phyloP scores from a whole-genome alignment of 2,888 invertebrate genomes.

The Xylocampa areola region DNA sequence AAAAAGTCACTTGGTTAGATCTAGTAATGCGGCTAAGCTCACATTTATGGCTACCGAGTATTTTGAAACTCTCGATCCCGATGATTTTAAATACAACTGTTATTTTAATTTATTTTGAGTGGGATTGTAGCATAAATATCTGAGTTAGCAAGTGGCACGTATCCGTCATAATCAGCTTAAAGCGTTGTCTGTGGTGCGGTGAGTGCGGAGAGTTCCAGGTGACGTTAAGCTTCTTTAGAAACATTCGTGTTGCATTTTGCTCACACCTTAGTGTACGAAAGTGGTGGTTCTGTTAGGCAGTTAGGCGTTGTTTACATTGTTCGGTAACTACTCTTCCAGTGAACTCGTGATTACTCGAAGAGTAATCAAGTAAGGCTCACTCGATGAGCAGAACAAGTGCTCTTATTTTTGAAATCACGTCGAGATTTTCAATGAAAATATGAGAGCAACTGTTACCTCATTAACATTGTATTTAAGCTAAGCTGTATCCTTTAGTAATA shows the following conservation, averaged over 20 bases:
- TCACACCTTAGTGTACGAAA: constrained; percentile 51
- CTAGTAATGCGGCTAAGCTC: too few relatives aligned
- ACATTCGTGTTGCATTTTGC: constrained; percentile 65
- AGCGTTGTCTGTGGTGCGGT: constrained; percentile 69
- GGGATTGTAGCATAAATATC: constrained; percentile 34
- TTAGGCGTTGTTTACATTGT: constrained; percentile 18
- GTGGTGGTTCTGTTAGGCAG: constrained; percentile 19
- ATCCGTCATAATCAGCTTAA: constrained; percentile 79
- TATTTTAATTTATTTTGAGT: constrained; percentile 30
- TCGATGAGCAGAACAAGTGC: too few relatives aligned
- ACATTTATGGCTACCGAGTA: neutral
- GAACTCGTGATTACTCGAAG: too few relatives aligned
- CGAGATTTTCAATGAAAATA: too few relatives aligned
- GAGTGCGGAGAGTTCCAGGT: constrained; percentile 68
- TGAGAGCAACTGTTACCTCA: too few relatives aligned
- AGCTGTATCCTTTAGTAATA: too few relatives aligned
- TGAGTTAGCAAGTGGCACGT: constrained; percentile 52
- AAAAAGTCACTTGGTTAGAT: too few relatives aligned
- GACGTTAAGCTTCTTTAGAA: constrained; percentile 75
- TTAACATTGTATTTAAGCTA: too few relatives aligned
- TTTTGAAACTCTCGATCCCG: constrained; percentile 1
- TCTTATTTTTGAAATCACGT: too few relatives aligned
- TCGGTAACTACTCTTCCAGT: neutral
- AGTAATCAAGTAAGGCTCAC: too few relatives aligned
- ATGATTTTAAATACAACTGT: constrained; percentile 23